These are phyloP conservation scores for Sesamia inferens DNA, from an alignment of 2,888 invertebrate genomes.

Conservation along the genomic window DNA sequence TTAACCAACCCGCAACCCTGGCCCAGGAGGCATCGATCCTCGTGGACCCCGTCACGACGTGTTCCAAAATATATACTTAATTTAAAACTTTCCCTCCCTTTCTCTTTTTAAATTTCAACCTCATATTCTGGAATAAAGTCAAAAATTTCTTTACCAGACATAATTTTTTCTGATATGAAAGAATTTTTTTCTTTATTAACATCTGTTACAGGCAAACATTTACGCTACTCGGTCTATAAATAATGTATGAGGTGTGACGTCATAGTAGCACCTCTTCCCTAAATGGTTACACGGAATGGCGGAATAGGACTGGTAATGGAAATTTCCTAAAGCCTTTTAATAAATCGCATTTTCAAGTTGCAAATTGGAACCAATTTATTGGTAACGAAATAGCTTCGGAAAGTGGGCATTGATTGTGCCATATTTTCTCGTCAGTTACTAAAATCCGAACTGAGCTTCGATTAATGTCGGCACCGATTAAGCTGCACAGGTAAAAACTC, in stretches of 20 bases:
- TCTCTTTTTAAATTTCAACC: conserved; percentile 6
- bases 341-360: conserved; percentile 48
- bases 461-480: conserved; percentile 7
- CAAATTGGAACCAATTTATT: conserved; percentile 54
- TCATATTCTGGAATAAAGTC: conserved; percentile 22
- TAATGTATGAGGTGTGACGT: conserved; percentile 42
- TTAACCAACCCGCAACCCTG: too few species aligned
- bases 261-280: conserved; percentile 33
- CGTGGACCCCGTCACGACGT: too few species aligned
- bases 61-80: conserved; percentile 5
- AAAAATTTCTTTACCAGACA: conserved; percentile 27
- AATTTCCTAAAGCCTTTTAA: conserved; percentile 47
- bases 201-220: conserved; percentile 26
- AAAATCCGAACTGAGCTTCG: conserved; percentile 15
- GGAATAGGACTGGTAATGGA: conserved; percentile 50
- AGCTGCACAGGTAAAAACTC: not conserved
- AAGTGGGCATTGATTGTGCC: conserved; percentile 31
- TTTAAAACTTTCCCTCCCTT: conserved; percentile 17
- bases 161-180: conserved; percentile 47
- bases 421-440: conserved; percentile 40
- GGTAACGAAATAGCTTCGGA: conserved; percentile 48
- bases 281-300: conserved; percentile 52
- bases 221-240: conserved; percentile 30
- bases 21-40: too few species aligned
- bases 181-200: conserved; percentile 23